phyloP scores from a whole-genome alignment of 2,888 invertebrate species.

The Arctia plantaginis region DNA sequence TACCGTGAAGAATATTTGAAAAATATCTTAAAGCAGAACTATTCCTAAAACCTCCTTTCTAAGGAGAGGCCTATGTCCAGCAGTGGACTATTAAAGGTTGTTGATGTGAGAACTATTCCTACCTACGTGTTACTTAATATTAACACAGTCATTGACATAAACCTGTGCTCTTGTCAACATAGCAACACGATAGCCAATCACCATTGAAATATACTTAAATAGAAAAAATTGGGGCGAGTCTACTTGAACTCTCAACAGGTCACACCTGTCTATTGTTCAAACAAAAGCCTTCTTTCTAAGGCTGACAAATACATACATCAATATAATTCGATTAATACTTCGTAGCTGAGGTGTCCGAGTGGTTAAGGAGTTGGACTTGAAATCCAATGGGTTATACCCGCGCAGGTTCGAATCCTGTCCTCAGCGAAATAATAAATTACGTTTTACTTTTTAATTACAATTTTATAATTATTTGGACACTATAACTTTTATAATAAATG shows the following conservation, averaged over 20 bases:
- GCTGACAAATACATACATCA: not conserved
- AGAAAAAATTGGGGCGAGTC: not conserved
- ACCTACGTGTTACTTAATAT: not conserved
- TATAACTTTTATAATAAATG: too few relatives aligned
- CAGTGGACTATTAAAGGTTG: too few relatives aligned
- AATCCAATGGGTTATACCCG: conserved; percentile 86
- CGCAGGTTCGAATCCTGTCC: conserved; percentile 86
- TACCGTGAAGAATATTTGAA: not conserved
- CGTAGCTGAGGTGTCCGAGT: conserved; percentile 75
- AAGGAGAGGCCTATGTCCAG: too few relatives aligned
- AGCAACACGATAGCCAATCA: not conserved
- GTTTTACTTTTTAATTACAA: not conserved
- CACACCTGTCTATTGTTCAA: conserved; percentile 3
- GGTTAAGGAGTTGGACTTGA: conserved; percentile 86
- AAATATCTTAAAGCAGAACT: not conserved
- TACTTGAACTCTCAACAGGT: not conserved
- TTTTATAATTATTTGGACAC: not conserved
- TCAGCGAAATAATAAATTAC: conserved; percentile 29
- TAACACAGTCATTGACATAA: not conserved
- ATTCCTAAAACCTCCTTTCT: too few relatives aligned
- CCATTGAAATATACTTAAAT: not conserved
- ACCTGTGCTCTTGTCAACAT: not conserved
- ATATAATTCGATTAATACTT: not conserved
- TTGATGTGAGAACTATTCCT: too few relatives aligned
- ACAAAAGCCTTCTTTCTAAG: not conserved